Conservation (phyloP, 2,797 vertebrate species). For the Pseudotriccus pelzelni region DNA sequence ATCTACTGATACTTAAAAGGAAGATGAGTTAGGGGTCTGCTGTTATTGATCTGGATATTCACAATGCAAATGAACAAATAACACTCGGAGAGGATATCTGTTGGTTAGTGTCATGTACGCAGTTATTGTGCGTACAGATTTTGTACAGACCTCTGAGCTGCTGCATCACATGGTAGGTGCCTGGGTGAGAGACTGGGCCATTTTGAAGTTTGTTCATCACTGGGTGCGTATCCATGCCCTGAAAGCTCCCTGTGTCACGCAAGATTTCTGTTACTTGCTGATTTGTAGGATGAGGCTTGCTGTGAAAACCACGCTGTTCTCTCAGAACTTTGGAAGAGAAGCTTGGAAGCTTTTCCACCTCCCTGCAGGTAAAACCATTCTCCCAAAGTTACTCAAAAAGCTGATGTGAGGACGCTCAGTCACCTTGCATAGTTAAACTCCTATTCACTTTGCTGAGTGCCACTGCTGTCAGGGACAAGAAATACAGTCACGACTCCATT, state of each 20-base stretch:
- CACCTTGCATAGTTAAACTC: constrained; percentile 5
- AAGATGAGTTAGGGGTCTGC: background rate
- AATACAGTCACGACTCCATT: constrained; percentile 26
- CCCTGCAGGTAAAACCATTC: background rate
- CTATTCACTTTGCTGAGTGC: constrained; percentile 27
- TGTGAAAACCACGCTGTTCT: background rate
- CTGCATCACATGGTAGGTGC: background rate
- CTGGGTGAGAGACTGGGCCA: background rate
- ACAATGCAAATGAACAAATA: constrained; percentile 1
- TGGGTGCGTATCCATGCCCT: background rate
- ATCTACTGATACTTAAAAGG: background rate
- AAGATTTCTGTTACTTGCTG: background rate
- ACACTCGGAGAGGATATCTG: background rate
- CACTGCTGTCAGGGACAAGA: constrained; percentile 51
- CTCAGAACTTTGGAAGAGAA: background rate
- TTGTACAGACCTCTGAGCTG: background rate
- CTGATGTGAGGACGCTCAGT: background rate
- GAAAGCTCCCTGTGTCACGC: background rate
- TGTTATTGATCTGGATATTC: background rate
- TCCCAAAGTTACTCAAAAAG: constrained; percentile 8
- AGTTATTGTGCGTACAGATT: background rate
- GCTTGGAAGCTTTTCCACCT: background rate
- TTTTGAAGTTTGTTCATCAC: background rate
- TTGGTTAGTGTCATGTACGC: background rate
- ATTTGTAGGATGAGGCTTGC: background rate